These are phyloP conservation scores for Illadopsis cleaveri DNA, from an alignment of 2,113 vertebrate genomes.

Conservation along the genomic window DNA sequence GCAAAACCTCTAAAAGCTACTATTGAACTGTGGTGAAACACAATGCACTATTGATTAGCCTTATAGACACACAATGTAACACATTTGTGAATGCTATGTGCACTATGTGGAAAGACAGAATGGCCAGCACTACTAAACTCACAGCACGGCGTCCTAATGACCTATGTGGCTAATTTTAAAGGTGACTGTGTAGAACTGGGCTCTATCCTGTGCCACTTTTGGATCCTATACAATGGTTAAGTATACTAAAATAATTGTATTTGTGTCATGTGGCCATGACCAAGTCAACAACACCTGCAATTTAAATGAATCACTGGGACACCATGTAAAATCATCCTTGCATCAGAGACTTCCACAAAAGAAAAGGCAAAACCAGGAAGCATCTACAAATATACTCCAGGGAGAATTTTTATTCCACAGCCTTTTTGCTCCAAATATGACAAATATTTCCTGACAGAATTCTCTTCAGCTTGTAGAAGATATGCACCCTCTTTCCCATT, in stretches of 20 bases:
- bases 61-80: background rate
- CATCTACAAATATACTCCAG: background rate
- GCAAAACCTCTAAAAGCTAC: background rate
- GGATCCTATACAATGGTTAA: background rate
- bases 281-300: background rate
- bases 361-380: background rate
- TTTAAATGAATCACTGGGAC: background rate
- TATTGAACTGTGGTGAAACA: background rate
- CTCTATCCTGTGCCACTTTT: background rate
- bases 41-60: background rate
- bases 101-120: background rate
- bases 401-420: background rate
- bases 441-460: background rate
- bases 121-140: background rate
- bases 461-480: background rate
- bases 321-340: background rate
- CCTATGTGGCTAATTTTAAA: background rate
- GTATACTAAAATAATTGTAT: background rate
- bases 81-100: background rate
- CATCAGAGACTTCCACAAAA: background rate
- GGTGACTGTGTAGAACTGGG: background rate
- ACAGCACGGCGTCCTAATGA: background rate
- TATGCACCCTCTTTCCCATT: background rate
- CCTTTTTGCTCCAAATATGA: background rate
- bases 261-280: slow-evolving; percentile 15